These are phyloP conservation scores for Acanthochromis polyacanthus DNA, from an alignment of 2,113 vertebrate species.

Conservation along the genomic window DNA sequence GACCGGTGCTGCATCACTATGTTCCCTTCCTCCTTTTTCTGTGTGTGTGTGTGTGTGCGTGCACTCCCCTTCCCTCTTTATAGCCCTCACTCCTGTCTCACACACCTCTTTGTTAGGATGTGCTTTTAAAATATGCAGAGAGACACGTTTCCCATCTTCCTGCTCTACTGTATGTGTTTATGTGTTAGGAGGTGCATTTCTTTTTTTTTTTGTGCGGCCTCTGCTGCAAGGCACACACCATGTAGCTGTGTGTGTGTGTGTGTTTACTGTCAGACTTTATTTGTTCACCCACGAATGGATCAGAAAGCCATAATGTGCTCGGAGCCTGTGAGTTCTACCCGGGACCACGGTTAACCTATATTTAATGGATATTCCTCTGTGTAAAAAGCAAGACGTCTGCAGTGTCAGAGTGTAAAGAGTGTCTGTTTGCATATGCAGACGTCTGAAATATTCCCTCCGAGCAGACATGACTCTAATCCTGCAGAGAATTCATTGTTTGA, in stretches of 20 bases:
- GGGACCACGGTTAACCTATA: constrained; percentile 28
- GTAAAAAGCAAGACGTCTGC: neutral
- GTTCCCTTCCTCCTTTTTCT: constrained; percentile 40
- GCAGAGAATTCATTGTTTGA: neutral
- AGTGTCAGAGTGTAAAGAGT: neutral
- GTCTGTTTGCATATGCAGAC: constrained; percentile 9
- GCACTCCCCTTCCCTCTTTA: constrained; percentile 8
- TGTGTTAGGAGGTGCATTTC: neutral
- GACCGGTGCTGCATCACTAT: constrained; percentile 68
- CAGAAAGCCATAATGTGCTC: constrained; percentile 20
- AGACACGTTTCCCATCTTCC: constrained; percentile 21
- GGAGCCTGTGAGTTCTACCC: constrained; percentile 7
- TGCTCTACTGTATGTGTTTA: constrained; percentile 10
- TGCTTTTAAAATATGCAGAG: constrained; percentile 18
- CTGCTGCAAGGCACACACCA: neutral
- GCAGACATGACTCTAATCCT: neutral
- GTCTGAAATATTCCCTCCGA: neutral
- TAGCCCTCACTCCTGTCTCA: constrained; percentile 22
- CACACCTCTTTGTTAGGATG: constrained; percentile 53
- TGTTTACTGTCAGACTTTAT: neutral
- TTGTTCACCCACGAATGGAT: constrained; percentile 18
- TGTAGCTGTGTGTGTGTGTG: neutral
- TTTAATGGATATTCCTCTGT: constrained; percentile 25
- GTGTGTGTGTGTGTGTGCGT: neutral
- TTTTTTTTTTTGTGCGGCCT: constrained; percentile 13